Evolutionary conservation across 1,140 invertebrate genomes (phyloP).

Genomic region (Whitmania pigra): DNA sequence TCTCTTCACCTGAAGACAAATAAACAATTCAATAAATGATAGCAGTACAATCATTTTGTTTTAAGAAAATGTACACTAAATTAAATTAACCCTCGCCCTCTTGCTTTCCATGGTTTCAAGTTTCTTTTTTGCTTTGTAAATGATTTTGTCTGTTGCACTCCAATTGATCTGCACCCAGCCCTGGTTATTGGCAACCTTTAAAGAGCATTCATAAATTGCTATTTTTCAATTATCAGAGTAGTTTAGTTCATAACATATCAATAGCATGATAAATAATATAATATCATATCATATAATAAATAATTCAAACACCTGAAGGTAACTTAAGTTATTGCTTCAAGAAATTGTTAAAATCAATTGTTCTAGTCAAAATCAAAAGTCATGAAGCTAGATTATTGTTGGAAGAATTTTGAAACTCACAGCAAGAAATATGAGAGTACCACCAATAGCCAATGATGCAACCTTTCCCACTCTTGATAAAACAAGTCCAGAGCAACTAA

Average conservation of each 20-base stretch:
- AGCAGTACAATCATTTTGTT: not conserved
- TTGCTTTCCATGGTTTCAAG: conserved; percentile 5
- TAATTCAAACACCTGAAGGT: not conserved
- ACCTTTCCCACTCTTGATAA: conserved; percentile 10
- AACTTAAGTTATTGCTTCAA: too few species aligned
- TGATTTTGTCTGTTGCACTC: conserved; percentile 1
- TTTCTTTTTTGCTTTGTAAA: conserved; percentile 13
- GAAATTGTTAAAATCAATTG: too few species aligned
- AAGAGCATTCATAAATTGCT: too few species aligned
- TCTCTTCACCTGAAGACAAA: conserved; percentile 7
- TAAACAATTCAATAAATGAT: not conserved
- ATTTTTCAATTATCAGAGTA: not conserved
- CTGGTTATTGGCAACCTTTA: conserved; percentile 13
- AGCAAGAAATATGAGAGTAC: not conserved
- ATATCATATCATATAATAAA: too few species aligned
- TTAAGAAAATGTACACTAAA: too few species aligned
- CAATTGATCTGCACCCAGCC: conserved; percentile 14
- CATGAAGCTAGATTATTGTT: too few species aligned
- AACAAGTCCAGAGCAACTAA: conserved; percentile 15
- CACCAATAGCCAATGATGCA: conserved; percentile 11
- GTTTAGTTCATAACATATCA: too few species aligned
- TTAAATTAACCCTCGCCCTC: not conserved
- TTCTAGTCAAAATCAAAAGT: too few species aligned
- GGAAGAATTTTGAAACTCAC: not conserved
- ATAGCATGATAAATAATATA: too few species aligned